phyloP scores from a whole-genome alignment of 2,797 vertebrate species.

The Tragelaphus eurycerus region DNA sequence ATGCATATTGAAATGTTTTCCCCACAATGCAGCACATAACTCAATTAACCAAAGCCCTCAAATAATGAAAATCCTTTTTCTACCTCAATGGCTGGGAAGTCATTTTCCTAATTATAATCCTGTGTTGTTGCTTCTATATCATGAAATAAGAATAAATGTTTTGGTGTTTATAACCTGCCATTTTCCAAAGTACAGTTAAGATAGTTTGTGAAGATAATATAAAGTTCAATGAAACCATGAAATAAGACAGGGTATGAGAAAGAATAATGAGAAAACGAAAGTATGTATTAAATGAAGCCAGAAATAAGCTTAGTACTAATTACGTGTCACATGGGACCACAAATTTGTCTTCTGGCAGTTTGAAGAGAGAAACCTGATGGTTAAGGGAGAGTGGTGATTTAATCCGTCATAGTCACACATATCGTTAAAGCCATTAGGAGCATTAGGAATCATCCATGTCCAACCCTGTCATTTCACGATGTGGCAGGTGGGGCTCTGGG shows the following conservation, averaged over 20 bases:
- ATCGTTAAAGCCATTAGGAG: conserved; percentile 27
- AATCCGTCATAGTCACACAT: conserved; percentile 10
- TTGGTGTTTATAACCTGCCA: neutral
- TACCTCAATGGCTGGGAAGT: neutral
- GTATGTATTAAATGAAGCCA: neutral
- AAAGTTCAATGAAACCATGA: neutral
- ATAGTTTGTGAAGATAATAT: neutral
- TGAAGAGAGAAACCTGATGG: neutral
- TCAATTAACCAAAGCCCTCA: neutral
- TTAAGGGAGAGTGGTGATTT: neutral
- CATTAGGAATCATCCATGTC: neutral
- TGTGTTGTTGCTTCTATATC: neutral
- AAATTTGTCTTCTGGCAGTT: conserved; percentile 11
- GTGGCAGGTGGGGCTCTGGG: neutral
- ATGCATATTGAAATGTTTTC: neutral
- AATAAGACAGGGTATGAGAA: neutral
- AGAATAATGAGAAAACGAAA: conserved; percentile 17
- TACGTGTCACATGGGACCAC: neutral
- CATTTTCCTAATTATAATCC: neutral
- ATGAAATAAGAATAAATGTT: neutral
- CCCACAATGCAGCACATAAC: neutral
- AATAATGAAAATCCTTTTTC: neutral
- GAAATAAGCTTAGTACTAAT: conserved; percentile 38
- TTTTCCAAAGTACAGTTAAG: conserved; percentile 13
- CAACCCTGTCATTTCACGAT: conserved; percentile 47